Base-by-base conservation (phyloP, 2,888 invertebrate species). In the Oeneis ivallda region DNA sequence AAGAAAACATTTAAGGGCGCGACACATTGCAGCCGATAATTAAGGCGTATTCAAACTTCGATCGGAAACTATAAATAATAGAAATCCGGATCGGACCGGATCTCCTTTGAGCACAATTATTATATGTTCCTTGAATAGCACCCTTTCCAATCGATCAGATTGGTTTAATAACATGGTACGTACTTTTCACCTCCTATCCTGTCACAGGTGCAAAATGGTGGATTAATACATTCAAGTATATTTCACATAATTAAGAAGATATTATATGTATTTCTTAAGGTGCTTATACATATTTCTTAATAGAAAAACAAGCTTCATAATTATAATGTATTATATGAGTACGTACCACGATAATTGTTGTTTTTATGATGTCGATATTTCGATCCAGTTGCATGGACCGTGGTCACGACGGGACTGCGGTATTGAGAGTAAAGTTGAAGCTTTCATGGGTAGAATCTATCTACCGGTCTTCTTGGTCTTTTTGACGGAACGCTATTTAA, bases 61-160 rank as follows among this genome's bases (percentile, higher is more conserved):
- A 89, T 90, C 89, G 90, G 90, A 90, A 91, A 89, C 86, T 88
- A 85, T 90, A 89, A 91, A 90, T 89, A 90, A 90, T 87, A 87
- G 86, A 87, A 87, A 78, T 86, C 82, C 83, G 84, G 84, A 84
- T 83, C 81, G 82, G 82, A 87, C 89, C 92, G 92, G 92, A 92
- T 92, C 86, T 86, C 89, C 78, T 84, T 92, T 92, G 89, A 92
- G 80, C 76, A 74, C 77, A 82, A 85, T 88, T 86, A 90, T 89
- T 86, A 87, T 83, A 84, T 83, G 80, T 84, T 85, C 79, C 80
- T 81, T 78, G 76, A 79, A 79, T 79, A 76, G 81, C 87, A 89
- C 88, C 92, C 92, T 86, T 85, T 89, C 83, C 82, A 77, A 91
- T 90, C 88, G 89, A 92, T 92, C 79, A 82, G 83, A 81, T 87